These are phyloP conservation scores for Orycteropus afer DNA, from an alignment of 2,113 vertebrate species.

Conservation along the genomic window DNA sequence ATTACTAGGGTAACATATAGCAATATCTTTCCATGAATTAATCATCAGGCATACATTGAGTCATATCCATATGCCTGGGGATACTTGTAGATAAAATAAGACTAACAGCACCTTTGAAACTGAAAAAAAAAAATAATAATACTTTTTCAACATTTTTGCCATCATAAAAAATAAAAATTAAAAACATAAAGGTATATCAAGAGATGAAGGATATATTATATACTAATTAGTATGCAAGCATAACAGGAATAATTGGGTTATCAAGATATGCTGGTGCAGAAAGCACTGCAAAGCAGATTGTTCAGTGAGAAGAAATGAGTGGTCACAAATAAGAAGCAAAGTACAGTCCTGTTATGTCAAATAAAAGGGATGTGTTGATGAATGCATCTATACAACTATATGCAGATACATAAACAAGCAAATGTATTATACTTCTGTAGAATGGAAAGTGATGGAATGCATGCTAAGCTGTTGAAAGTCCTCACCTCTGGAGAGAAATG, in stretches of 20 bases:
- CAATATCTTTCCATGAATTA: conserved; percentile 7
- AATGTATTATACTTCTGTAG: background rate
- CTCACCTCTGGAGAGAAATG: background rate
- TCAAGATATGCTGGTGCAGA: background rate
- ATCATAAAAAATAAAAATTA: background rate
- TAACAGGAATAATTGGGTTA: background rate
- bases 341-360: background rate
- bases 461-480: background rate
- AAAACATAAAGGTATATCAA: background rate
- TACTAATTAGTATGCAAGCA: background rate
- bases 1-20: background rate
- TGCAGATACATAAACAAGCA: background rate
- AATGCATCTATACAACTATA: rapidly evolving
- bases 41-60: background rate
- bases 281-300: background rate
- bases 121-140: background rate
- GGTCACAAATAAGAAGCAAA: background rate
- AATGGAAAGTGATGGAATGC: background rate
- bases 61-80: background rate
- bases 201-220: background rate
- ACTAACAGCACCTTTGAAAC: background rate
- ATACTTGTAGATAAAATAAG: background rate
- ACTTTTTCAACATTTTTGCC: background rate
- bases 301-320: background rate
- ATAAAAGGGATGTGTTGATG: background rate